Base-by-base conservation (phyloP, 2,797 vertebrate species). In the Takifugu ocellatus region DNA sequence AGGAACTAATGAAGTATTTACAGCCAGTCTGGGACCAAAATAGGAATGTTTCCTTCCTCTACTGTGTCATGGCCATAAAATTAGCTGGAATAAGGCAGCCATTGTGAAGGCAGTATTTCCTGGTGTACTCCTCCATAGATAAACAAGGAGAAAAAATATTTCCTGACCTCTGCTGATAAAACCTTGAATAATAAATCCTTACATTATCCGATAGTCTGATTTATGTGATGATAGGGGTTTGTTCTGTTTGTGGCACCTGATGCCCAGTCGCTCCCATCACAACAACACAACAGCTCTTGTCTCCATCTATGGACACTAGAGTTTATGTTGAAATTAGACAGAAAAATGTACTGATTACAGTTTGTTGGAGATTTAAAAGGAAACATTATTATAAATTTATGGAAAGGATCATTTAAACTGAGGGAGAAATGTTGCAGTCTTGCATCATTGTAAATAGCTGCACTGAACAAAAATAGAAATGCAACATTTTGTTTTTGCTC, bases 1-100 rank as follows among this genome's bases (percentile, higher is more conserved):
- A 4, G 21, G 46, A 21, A 25, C 60, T 31, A 31, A 25, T 39
- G 2, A 49, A 42, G 46, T 58, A 39, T 67, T 65, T 61, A 48
- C 45, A 11, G 43, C 27, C 49, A 5, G 46, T 33, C 43, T 56
- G 42, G 1, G 39, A 54, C 61, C 7, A 21, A 43, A 68, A 63
- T 56, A 71, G 55, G 73, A 71, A 25, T 53, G 50, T 66, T 65
- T 65, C 52, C 52, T 54, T 54, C 60, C 59, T 67, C 57, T 51
- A 25, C 56, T 75, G 72, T 59, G 59, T 73, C 68, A 79, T 70
- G 63, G 62, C 69, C 59, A 70, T 80, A 70, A 73, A 76, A 68
- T 73, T 76, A 82, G 59, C 68, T 25, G 24, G 53, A 56, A 51
- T 59, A 50, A 26, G 31, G n/a, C 62, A 61, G 50, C 70, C 61